These are phyloP conservation scores for Drosophila carrolli DNA, from an alignment of 1,140 invertebrate genomes.

Conservation along the genomic window DNA sequence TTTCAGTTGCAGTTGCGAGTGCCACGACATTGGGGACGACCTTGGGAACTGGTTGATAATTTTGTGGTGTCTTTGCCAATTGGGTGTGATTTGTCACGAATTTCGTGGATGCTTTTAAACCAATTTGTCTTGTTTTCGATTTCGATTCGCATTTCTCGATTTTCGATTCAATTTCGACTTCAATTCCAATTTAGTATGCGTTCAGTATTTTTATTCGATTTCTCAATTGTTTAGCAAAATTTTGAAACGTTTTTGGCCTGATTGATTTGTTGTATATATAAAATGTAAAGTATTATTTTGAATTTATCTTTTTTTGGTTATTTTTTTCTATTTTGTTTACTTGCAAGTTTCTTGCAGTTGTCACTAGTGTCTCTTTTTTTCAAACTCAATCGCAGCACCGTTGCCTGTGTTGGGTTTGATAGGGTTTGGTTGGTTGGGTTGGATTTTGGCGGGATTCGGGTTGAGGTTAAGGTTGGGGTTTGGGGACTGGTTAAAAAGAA, in stretches of 20 bases:
- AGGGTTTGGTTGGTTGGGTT: slow-evolving; percentile 47
- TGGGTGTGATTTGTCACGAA: slow-evolving; percentile 30
- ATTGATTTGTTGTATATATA: slow-evolving; percentile 84
- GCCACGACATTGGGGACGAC: slow-evolving; percentile 3
- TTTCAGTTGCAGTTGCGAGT: slow-evolving; percentile 13
- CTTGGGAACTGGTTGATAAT: slow-evolving; percentile 29
- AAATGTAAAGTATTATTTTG: slow-evolving; percentile 67
- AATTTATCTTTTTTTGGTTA: slow-evolving; percentile 51
- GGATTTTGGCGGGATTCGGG: slow-evolving; percentile 2
- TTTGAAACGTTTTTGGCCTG: slow-evolving; percentile 85
- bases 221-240: slow-evolving; percentile 69
- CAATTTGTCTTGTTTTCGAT: slow-evolving; percentile 52
- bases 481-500: slow-evolving; percentile 38
- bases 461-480: slow-evolving; percentile 6
- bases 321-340: slow-evolving; percentile 55
- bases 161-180: slow-evolving; percentile 38
- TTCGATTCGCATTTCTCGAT: slow-evolving; percentile 25
- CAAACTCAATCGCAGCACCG: slow-evolving; percentile 80
- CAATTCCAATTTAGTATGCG: slow-evolving; percentile 41
- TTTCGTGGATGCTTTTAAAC: slow-evolving; percentile 55
- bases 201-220: slow-evolving; percentile 28
- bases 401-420: slow-evolving; percentile 63
- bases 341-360: slow-evolving; percentile 65
- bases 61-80: slow-evolving; percentile 38
- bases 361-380: slow-evolving; percentile 85